A percentile compares a stretch with the other conserved stretches of the same genome.
Evolutionary conservation across 1,140 invertebrate genomes (phyloP).

Genomic region (Dysdera silvatica): DNA sequence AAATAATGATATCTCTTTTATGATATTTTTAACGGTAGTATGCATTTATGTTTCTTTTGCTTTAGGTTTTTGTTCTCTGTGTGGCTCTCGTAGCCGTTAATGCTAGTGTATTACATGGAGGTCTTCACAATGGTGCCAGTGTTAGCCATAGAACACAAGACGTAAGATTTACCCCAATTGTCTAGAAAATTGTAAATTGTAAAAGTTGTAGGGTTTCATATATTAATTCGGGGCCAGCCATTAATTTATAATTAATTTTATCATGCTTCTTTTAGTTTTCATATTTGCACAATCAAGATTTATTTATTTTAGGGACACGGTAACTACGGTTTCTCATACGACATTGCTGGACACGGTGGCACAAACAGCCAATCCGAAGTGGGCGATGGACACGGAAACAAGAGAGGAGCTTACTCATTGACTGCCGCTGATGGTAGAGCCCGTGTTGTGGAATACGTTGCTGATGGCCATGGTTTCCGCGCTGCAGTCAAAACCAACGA

Average conservation of each 20-base stretch:
- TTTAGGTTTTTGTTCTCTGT: slow-evolving; percentile 2
- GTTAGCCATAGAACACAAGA: slow-evolving; percentile 16
- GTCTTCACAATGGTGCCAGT: slow-evolving; percentile 11
- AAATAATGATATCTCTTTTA: too few relatives aligned
- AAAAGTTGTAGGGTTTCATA: too few relatives aligned
- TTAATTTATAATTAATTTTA: too few relatives aligned
- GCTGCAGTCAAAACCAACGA: slow-evolving; percentile 28
- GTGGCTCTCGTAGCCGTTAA: slow-evolving; percentile 1
- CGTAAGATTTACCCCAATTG: neutral
- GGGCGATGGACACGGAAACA: slow-evolving; percentile 26
- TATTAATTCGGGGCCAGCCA: too few relatives aligned
- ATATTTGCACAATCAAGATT: too few relatives aligned
- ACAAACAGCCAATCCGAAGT: slow-evolving; percentile 22
- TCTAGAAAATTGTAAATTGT: too few relatives aligned
- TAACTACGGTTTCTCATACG: slow-evolving; percentile 28
- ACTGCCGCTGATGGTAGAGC: slow-evolving; percentile 27
- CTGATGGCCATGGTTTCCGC: slow-evolving; percentile 30
- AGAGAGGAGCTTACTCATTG: slow-evolving; percentile 30
- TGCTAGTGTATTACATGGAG: slow-evolving; percentile 10
- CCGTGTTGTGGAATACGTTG: slow-evolving; percentile 31
- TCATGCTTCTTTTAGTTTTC: too few relatives aligned
- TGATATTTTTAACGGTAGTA: too few relatives aligned
- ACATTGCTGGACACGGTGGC: slow-evolving; percentile 20
- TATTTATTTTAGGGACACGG: slow-evolving; percentile 7
- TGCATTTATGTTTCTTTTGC: too few relatives aligned